A percentile compares a stretch with the other conserved stretches of the same genome.
Evolutionary conservation across 1,140 invertebrate genomes (phyloP).

Genomic region (Caenorhabditis remanei): DNA sequence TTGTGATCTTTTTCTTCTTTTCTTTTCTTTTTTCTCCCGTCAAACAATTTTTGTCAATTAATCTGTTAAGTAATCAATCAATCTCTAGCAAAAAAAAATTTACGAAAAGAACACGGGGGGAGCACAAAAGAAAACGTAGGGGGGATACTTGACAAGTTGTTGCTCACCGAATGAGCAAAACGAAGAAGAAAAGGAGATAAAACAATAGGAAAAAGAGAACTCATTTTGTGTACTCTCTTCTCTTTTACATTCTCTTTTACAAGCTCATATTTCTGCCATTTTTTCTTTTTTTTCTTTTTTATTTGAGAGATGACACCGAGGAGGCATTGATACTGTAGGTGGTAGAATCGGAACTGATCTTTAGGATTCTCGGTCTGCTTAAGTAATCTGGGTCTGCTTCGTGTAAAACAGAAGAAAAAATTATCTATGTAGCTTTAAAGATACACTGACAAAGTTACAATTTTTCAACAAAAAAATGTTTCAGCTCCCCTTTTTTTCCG

Average conservation of each 20-base stretch:
- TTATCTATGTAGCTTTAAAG: no score
- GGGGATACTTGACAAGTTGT: slow-evolving; percentile 34
- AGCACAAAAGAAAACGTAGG: background rate
- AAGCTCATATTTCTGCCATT: background rate
- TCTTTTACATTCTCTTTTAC: slow-evolving; percentile 9
- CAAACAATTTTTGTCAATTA: background rate
- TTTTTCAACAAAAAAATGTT: no score
- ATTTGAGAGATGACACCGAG: no score
- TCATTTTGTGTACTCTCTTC: background rate
- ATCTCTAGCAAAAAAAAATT: background rate
- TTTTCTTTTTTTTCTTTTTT: no score
- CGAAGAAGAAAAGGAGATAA: background rate
- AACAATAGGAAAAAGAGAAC: slow-evolving; percentile 1
- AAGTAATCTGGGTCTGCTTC: no score
- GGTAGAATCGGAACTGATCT: no score
- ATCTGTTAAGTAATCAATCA: slow-evolving; percentile 40
- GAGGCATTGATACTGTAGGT: no score
- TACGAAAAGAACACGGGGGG: background rate
- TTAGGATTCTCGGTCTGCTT: no score
- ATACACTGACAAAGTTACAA: no score
- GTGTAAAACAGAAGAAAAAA: no score
- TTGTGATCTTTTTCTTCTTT: background rate
- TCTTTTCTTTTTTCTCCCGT: background rate
- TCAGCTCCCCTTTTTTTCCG: no score
- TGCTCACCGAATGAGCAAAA: slow-evolving; percentile 1